Conservation (phyloP, 2,113 vertebrate genomes). For the Trichechus manatus region DNA sequence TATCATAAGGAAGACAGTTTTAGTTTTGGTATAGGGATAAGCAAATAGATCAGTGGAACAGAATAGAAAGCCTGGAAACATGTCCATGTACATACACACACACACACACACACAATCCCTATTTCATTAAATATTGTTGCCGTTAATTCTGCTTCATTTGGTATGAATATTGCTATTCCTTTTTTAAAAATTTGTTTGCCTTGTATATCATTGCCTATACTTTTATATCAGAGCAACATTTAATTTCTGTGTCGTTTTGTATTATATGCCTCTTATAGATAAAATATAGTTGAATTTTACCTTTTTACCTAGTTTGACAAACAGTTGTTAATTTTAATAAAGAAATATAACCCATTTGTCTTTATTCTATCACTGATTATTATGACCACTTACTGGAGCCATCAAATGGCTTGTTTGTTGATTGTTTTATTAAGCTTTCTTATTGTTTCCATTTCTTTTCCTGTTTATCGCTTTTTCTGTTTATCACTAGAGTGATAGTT, state of each 20-base stretch:
- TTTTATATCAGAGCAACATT: conserved; percentile 5
- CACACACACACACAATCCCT: neutral
- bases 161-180: neutral
- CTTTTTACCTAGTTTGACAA: conserved; percentile 28
- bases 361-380: neutral
- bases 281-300: neutral
- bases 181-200: neutral
- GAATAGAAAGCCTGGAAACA: neutral
- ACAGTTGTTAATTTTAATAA: neutral
- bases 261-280: neutral
- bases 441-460: neutral
- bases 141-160: conserved; percentile 37
- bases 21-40: neutral
- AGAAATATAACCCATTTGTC: neutral
- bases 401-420: neutral
- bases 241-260: conserved; percentile 15
- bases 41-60: neutral
- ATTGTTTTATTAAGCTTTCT: neutral
- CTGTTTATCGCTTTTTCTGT: neutral
- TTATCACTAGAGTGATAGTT: neutral
- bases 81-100: too few relatives aligned
- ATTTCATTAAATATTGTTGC: neutral
- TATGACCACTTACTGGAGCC: neutral
- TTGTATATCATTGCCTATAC: neutral
- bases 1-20: neutral